Conservation (phyloP, 2,888 invertebrate species). For the Acheta domesticus region DNA sequence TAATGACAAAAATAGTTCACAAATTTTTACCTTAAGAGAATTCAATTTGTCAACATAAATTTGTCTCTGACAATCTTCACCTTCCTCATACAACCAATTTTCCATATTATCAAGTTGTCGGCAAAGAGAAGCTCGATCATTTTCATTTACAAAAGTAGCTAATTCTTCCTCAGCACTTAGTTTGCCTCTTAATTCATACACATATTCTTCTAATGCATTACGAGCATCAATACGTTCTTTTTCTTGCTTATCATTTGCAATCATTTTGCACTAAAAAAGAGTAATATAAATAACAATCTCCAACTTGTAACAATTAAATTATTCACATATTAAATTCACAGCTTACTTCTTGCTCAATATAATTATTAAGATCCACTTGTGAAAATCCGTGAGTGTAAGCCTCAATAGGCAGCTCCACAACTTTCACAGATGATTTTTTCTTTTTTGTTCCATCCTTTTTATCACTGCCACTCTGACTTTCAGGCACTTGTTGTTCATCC, state of each 20-base stretch:
- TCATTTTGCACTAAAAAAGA: constrained; percentile 66
- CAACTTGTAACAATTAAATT: constrained; percentile 28
- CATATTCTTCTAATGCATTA: constrained; percentile 96
- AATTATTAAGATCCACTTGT: constrained; percentile 66
- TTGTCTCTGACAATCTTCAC: constrained; percentile 85
- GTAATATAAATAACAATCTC: constrained; percentile 12
- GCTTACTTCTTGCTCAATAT: constrained; percentile 74
- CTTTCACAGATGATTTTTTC: constrained; percentile 76
- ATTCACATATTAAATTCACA: background rate
- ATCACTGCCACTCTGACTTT: constrained; percentile 41
- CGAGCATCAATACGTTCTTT: constrained; percentile 93
- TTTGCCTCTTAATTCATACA: constrained; percentile 93
- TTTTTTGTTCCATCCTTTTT: constrained; percentile 61
- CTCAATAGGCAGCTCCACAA: constrained; percentile 81
- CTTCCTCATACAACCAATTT: constrained; percentile 96
- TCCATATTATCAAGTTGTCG: constrained; percentile 78
- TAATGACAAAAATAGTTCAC: background rate
- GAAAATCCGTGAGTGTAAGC: constrained; percentile 68
- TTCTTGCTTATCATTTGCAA: constrained; percentile 83
- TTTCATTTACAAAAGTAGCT: constrained; percentile 70
- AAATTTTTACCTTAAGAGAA: constrained; percentile 48
- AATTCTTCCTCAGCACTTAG: constrained; percentile 72
- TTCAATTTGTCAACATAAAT: constrained; percentile 57
- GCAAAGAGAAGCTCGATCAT: constrained; percentile 62
- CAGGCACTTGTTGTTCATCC: constrained; percentile 28